Conservation (phyloP, 2,113 vertebrate genomes). For the Sinocyclocheilus anophthalmus region DNA sequence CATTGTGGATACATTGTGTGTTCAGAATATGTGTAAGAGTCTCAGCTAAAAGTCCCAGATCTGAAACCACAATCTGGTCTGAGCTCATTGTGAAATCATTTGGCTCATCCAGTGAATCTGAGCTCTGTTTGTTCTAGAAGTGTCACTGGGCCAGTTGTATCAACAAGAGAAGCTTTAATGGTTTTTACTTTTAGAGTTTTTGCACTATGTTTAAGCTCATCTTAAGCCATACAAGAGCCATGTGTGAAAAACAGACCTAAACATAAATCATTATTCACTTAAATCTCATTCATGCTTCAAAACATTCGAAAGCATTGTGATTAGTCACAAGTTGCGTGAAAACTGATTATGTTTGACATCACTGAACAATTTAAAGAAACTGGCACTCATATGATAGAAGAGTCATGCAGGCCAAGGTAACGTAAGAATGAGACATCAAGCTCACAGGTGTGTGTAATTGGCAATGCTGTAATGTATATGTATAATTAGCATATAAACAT, state of each 20-base stretch:
- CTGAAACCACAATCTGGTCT: not conserved
- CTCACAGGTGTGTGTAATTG: slow-evolving; percentile 38
- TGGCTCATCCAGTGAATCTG: slow-evolving; percentile 11
- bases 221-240: not conserved
- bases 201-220: not conserved
- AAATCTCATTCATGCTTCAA: not conserved
- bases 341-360: not conserved
- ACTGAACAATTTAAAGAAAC: not conserved
- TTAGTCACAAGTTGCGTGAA: not conserved
- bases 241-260: not conserved
- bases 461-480: slow-evolving; percentile 39
- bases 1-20: not conserved
- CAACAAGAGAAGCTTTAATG: slow-evolving; percentile 3
- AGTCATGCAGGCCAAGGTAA: not conserved
- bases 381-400: not conserved
- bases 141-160: not conserved
- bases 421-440: not conserved
- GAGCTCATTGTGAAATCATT: slow-evolving; percentile 24
- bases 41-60: not conserved
- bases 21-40: not conserved
- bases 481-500: slow-evolving; percentile 40
- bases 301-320: not conserved
- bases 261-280: not conserved
- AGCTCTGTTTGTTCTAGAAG: not conserved
- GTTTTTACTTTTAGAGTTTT: not conserved